Conservation (phyloP, 2,888 invertebrate genomes). For the Ophion ventricosus region DNA sequence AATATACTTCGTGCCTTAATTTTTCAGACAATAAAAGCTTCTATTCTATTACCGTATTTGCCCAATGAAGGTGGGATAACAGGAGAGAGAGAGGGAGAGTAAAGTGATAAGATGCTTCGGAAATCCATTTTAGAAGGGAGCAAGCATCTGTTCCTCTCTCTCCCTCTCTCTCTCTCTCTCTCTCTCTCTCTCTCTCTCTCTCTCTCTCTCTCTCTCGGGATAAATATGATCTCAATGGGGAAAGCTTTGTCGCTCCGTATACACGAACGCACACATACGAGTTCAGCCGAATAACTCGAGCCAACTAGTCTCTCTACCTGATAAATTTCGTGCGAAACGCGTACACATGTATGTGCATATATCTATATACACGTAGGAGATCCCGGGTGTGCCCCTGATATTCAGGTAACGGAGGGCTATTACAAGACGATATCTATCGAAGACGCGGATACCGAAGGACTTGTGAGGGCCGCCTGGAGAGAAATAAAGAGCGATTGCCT, state of each 20-base stretch:
- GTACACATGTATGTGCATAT: neutral
- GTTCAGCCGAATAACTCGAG: constrained; percentile 23
- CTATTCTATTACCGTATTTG: constrained; percentile 35
- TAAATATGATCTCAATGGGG: constrained; percentile 60
- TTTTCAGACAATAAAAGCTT: neutral
- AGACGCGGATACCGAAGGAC: constrained; percentile 72
- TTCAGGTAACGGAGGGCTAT: constrained; percentile 83
- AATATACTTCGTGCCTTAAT: neutral
- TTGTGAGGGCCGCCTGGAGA: constrained; percentile 83
- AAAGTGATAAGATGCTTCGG: constrained; percentile 35
- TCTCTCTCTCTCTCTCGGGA: constrained; percentile 12
- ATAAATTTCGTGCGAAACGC: constrained; percentile 71
- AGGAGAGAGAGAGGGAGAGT: constrained; percentile 1
- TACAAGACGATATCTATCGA: constrained; percentile 83
- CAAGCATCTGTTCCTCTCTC: constrained; percentile 4
- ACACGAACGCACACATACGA: constrained; percentile 8
- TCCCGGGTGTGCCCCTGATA: constrained; percentile 68
- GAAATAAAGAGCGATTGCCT: constrained; percentile 84
- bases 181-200: neutral
- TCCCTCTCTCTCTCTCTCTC: constrained; percentile 6
- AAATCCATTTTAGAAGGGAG: constrained; percentile 56
- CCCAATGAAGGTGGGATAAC: constrained; percentile 20
- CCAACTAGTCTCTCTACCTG: constrained; percentile 64
- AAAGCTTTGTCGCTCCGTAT: constrained; percentile 26
- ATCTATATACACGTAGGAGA: constrained; percentile 13